Base-by-base conservation (phyloP, 2,113 vertebrate genomes). In the Chionomys nivalis region DNA sequence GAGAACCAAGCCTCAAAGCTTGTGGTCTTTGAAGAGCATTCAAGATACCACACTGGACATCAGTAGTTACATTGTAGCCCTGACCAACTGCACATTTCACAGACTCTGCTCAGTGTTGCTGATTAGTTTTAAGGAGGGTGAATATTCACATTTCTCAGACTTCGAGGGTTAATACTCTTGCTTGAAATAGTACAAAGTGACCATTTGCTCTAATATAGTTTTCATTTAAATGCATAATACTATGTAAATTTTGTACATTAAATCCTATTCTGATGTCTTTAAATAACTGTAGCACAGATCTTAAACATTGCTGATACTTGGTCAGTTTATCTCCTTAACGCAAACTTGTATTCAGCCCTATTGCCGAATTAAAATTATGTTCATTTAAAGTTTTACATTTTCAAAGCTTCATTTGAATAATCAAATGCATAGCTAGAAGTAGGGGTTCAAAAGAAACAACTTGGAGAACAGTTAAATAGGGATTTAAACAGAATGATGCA, bases 401-500 rank as follows among this genome's bases (percentile, higher is more conserved):
- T 92, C 82, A 94, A 47, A 89, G 24, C 93, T 82, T 86, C 44
- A 81, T 93, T 73, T 96, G 72, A 94, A 93, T 96, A 94, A 95
- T 86, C 68, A 94, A 91, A 93, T 86, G 26, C 76, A 79, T 4
- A 81, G 55, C 39, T 31, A 68, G 33, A 85, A 92, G 79, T 28
- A 63, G 49, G 58, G 90, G 76, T 94, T 44, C 94, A 94, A 90
- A 90, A 77, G 65, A 81, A 92, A 65, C 49, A 81, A 63, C 66
- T 89, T 47, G 23, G 72, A 77, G 82, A 82, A 93, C 47, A 90
- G 70, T 94, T 96, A 79, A 88, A n/a, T 92, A 39, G 33, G 63
- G 63, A 4, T 49, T 96, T 87, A 76, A 42, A 7, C 3, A 78
- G 65, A 90, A 85, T 6, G 24, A 39, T 76, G 13, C 42, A 7